These are phyloP conservation scores for Ornithoptera priamus DNA, from an alignment of 2,888 invertebrate species.

Conservation along the genomic window DNA sequence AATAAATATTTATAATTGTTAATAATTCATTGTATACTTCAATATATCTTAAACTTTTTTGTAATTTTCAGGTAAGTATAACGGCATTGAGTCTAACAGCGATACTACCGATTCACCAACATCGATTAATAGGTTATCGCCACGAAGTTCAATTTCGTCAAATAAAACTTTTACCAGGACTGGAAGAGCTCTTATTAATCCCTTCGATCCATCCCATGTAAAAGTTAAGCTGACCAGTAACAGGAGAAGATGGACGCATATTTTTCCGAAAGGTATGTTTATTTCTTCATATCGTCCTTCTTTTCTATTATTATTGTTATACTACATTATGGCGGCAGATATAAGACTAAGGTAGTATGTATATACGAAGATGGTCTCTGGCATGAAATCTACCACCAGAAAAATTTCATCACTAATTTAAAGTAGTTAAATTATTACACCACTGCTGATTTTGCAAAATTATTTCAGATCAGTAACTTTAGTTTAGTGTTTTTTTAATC, in stretches of 20 bases:
- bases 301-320: too few species aligned
- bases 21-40: background rate
- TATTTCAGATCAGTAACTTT: too few species aligned
- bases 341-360: too few species aligned
- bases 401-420: too few species aligned
- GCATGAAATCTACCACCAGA: too few species aligned
- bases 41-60: background rate
- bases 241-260: slow-evolving; percentile 97
- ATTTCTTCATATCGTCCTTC: background rate
- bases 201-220: slow-evolving; percentile 98
- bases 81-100: slow-evolving; percentile 53
- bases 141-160: slow-evolving; percentile 60
- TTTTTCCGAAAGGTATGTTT: slow-evolving; percentile 91
- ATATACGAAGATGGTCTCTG: too few species aligned
- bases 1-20: background rate
- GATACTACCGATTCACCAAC: slow-evolving; percentile 64
- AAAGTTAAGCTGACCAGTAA: slow-evolving; percentile 97
- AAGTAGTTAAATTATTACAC: too few species aligned
- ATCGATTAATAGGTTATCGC: slow-evolving; percentile 57
- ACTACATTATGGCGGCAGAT: too few species aligned
- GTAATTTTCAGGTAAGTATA: slow-evolving; percentile 51
- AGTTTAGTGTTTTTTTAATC: too few species aligned
- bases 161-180: slow-evolving; percentile 83
- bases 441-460: too few species aligned
- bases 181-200: slow-evolving; percentile 94